A percentile compares a stretch with the other conserved stretches of the same genome.
Conservation (phyloP, 2,797 vertebrate genomes). For the Choloepus didactylus region DNA sequence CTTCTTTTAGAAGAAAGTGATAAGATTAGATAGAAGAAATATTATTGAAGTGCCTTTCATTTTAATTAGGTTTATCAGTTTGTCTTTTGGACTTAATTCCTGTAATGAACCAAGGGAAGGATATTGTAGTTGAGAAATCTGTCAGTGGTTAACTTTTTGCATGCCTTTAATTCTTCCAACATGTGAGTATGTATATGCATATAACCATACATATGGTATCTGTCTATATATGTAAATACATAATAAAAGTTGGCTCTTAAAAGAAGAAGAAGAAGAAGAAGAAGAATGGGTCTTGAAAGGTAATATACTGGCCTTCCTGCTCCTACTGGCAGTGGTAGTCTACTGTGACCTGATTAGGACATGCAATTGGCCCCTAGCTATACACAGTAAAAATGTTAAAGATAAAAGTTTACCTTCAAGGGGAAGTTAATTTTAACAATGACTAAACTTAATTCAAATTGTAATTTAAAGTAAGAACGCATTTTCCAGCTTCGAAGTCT, state of each 20-base stretch:
- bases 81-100: constrained; percentile 38
- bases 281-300: neutral
- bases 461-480: neutral
- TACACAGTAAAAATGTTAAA: constrained; percentile 30
- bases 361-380: neutral
- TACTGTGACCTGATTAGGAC: neutral
- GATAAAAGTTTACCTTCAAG: neutral
- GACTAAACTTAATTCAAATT: constrained; percentile 21
- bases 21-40: constrained; percentile 60
- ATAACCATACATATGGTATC: neutral
- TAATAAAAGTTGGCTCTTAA: constrained; percentile 72
- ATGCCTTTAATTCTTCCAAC: constrained; percentile 17
- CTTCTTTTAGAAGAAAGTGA: constrained; percentile 37
- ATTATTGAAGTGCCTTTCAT: neutral
- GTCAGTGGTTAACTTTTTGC: neutral
- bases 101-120: constrained; percentile 50
- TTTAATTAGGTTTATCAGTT: constrained; percentile 42
- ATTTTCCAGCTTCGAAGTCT: neutral
- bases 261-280: neutral
- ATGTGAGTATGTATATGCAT: neutral
- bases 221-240: constrained; percentile 19
- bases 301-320: neutral
- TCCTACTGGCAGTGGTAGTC: neutral
- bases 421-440: constrained; percentile 9
- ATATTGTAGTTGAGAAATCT: constrained; percentile 39